phyloP scores from a whole-genome alignment of 2,113 vertebrate species.

The Thunnus maccoyii region DNA sequence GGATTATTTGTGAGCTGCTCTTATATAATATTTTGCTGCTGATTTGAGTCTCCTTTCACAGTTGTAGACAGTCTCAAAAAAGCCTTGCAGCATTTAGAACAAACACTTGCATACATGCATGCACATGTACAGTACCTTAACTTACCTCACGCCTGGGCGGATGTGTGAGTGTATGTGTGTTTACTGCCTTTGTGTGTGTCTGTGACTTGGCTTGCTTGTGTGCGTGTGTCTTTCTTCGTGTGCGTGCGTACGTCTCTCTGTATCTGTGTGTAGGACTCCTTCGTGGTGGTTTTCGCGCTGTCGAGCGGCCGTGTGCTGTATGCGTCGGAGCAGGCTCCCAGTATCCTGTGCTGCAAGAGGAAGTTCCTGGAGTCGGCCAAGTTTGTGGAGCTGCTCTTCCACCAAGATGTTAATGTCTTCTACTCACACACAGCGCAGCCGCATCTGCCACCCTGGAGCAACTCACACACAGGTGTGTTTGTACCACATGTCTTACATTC shows the following conservation, averaged over 20 bases:
- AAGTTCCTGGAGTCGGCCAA: constrained; percentile 87
- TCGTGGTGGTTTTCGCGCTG: constrained; percentile 91
- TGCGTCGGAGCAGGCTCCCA: constrained; percentile 89
- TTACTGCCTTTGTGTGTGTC: constrained; percentile 63
- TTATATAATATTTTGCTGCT: neutral
- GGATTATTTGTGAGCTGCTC: neutral
- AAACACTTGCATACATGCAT: neutral
- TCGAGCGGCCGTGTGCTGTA: constrained; percentile 88
- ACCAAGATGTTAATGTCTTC: constrained; percentile 91
- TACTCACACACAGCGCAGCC: constrained; percentile 87
- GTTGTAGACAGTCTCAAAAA: neutral
- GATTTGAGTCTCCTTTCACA: neutral
- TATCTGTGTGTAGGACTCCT: constrained; percentile 85
- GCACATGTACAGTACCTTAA: constrained; percentile 2
- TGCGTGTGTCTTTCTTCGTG: constrained; percentile 40
- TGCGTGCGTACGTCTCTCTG: constrained; percentile 53
- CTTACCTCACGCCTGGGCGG: constrained; percentile 41
- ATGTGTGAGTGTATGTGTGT: constrained; percentile 64
- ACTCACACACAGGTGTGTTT: constrained; percentile 72
- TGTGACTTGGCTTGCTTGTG: constrained; percentile 67
- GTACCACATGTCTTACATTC: neutral
- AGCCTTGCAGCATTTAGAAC: neutral
- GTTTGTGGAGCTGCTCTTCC: constrained; percentile 91
- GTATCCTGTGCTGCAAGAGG: constrained; percentile 88
- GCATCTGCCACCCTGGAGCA: constrained; percentile 90